These are phyloP conservation scores for Stenoptilia bipunctidactyla DNA, from an alignment of 2,888 invertebrate species.

Conservation along the genomic window DNA sequence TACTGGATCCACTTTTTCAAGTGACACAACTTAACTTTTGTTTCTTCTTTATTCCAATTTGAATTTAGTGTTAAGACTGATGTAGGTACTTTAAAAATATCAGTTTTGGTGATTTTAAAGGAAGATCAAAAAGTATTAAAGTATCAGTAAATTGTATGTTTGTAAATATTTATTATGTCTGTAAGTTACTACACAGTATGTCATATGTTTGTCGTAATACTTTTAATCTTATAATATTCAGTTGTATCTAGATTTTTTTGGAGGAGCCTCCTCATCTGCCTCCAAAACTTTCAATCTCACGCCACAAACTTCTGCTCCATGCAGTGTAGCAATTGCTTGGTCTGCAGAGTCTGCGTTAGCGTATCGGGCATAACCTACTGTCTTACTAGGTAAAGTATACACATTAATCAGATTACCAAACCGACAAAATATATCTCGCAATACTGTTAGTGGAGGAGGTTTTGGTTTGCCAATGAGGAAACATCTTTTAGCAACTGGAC, in stretches of 20 bases:
- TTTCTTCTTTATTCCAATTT: too few relatives aligned
- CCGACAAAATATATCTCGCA: slow-evolving; percentile 90
- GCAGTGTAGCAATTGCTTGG: slow-evolving; percentile 77
- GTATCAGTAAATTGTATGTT: too few relatives aligned
- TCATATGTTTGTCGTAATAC: neutral
- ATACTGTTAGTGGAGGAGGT: slow-evolving; percentile 81
- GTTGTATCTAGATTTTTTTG: slow-evolving; percentile 31
- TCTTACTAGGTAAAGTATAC: slow-evolving; percentile 89
- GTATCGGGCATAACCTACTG: slow-evolving; percentile 93
- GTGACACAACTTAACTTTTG: too few relatives aligned
- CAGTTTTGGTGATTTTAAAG: too few relatives aligned
- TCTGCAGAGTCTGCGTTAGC: slow-evolving; percentile 81
- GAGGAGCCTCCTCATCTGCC: slow-evolving; percentile 77
- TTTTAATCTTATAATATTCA: neutral
- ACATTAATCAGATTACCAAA: slow-evolving; percentile 93
- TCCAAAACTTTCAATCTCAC: slow-evolving; percentile 89
- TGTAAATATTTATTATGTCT: slow-evolving; percentile 5
- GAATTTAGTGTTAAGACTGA: too few relatives aligned
- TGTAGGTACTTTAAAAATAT: too few relatives aligned
- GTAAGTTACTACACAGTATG: slow-evolving; percentile 6
- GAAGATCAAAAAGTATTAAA: too few relatives aligned
- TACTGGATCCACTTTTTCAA: too few relatives aligned
- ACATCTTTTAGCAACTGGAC: slow-evolving; percentile 75
- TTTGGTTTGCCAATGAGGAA: slow-evolving; percentile 76
- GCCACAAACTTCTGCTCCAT: slow-evolving; percentile 91